Conservation (phyloP, 1,140 invertebrate genomes). For the Neotoxoptera formosana region DNA sequence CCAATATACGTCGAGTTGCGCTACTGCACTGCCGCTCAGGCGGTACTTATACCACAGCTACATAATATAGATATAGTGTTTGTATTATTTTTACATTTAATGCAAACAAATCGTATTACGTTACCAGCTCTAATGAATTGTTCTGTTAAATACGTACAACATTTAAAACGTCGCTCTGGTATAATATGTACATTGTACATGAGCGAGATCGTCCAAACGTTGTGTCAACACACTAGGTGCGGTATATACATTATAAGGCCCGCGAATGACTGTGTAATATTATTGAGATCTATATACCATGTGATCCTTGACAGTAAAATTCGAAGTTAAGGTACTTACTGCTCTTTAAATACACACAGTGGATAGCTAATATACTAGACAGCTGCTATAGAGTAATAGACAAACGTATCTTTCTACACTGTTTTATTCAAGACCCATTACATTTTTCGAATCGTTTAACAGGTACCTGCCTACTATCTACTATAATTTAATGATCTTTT, state of each 20-base stretch:
- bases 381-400: not conserved
- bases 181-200: no score
- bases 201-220: not conserved
- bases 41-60: not conserved
- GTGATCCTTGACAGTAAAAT: not conserved
- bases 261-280: not conserved
- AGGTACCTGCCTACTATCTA: not conserved
- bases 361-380: no score
- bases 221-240: not conserved
- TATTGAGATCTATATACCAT: not conserved
- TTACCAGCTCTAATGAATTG: not conserved
- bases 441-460: not conserved
- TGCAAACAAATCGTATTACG: not conserved
- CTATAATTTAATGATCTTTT: not conserved
- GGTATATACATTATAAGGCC: not conserved
- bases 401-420: not conserved
- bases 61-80: not conserved
- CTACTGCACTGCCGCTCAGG: not conserved
- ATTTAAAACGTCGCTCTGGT: not conserved
- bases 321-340: no score
- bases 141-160: not conserved
- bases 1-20: conserved; percentile 4
- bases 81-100: not conserved
- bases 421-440: not conserved
- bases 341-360: no score